These are phyloP conservation scores for Saturnia pavonia DNA, from an alignment of 2,888 invertebrate species.

Conservation along the genomic window DNA sequence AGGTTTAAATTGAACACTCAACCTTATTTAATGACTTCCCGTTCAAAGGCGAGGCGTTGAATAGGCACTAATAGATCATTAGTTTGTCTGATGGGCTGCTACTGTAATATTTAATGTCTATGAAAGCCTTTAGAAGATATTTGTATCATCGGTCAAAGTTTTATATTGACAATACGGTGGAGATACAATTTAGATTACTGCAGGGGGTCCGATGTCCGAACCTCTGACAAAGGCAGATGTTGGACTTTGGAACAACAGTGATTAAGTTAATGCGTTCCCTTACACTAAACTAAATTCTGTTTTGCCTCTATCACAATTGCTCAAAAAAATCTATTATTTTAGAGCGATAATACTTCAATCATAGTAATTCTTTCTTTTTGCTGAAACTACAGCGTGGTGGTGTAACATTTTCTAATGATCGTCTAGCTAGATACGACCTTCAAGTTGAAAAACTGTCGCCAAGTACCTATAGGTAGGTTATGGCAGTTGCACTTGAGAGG, in stretches of 20 bases:
- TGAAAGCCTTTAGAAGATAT: constrained; percentile 27
- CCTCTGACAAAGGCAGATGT: constrained; percentile 58
- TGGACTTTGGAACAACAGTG: constrained; percentile 42
- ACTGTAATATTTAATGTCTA: constrained; percentile 32
- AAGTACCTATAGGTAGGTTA: too few species aligned
- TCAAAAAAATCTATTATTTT: background rate
- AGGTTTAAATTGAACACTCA: constrained; percentile 33
- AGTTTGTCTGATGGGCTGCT: constrained; percentile 30
- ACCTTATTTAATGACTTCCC: constrained; percentile 41
- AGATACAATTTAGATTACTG: constrained; percentile 60
- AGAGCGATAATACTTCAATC: background rate
- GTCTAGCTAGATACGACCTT: too few species aligned
- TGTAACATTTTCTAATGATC: too few species aligned
- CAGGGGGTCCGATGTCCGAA: constrained; percentile 53
- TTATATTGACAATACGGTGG: constrained; percentile 47
- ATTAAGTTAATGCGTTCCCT: background rate
- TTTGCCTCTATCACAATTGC: background rate
- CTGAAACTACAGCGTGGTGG: too few species aligned
- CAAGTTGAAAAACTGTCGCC: too few species aligned
- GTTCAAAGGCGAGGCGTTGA: constrained; percentile 38
- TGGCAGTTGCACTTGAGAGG: too few species aligned
- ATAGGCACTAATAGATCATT: constrained; percentile 35
- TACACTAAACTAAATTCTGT: background rate
- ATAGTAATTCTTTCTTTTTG: background rate
- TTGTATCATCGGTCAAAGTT: constrained; percentile 31